phyloP scores from a whole-genome alignment of 2,797 vertebrate species.

The Ptychobarbus kaznakovi region DNA sequence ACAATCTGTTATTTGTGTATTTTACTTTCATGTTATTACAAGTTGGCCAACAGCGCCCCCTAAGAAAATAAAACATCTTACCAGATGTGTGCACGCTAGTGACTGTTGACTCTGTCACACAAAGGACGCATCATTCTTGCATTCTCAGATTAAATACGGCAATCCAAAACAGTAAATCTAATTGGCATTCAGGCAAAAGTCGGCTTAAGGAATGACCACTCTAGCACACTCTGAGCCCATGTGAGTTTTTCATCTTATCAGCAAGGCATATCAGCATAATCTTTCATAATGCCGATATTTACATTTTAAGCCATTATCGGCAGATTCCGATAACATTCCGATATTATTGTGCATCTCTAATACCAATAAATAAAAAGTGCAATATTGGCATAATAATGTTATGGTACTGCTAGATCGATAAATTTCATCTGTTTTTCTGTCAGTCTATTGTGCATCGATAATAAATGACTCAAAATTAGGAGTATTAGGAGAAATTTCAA shows the following conservation, averaged over 20 bases:
- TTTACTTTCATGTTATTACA: not conserved
- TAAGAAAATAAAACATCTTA: not conserved
- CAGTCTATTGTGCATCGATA: not conserved
- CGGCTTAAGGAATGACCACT: not conserved
- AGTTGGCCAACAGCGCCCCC: not conserved
- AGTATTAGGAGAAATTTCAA: slow-evolving; percentile 69
- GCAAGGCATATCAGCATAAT: not conserved
- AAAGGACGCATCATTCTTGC: not conserved
- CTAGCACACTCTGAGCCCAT: not conserved
- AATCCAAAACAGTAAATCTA: not conserved
- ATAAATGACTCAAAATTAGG: slow-evolving; percentile 23
- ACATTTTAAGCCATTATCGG: not conserved
- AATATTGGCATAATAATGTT: not conserved
- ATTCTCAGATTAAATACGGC: not conserved
- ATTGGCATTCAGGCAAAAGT: not conserved
- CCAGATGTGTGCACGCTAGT: not conserved
- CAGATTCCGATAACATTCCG: not conserved
- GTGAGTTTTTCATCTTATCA: not conserved
- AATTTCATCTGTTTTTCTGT: not conserved
- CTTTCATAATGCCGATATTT: not conserved
- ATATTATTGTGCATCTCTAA: not conserved
- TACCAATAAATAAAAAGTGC: not conserved
- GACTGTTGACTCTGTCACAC: not conserved
- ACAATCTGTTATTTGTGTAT: too few species aligned
- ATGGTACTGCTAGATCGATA: too few species aligned